Evolutionary conservation across 2,113 vertebrate species (phyloP).

Genomic region (Oreochromis aureus): DNA sequence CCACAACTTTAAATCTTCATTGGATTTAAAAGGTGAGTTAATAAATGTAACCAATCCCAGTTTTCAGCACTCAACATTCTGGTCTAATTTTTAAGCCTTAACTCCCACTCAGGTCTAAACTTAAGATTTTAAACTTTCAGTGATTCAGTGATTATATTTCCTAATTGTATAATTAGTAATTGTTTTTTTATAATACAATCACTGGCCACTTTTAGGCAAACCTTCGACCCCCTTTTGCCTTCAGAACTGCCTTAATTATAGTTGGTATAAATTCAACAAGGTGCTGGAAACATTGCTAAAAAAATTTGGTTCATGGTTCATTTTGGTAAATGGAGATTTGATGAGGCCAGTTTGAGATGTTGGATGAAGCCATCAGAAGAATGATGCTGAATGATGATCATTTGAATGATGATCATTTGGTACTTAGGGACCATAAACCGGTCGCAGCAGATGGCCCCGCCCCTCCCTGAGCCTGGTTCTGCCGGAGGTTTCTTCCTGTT

Average conservation of each 20-base stretch:
- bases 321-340: not conserved
- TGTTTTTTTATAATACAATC: not conserved
- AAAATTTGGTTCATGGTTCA: not conserved
- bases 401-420: not conserved
- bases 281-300: not conserved
- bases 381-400: not conserved
- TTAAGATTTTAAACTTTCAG: not conserved
- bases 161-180: not conserved
- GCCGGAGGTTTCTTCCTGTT: too few species aligned
- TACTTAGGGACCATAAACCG: not conserved
- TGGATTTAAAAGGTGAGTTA: not conserved
- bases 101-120: not conserved
- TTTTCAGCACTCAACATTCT: not conserved
- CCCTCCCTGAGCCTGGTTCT: too few species aligned
- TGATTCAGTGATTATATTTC: not conserved
- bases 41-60: not conserved
- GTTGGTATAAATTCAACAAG: not conserved
- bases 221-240: not conserved
- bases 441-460: too few species aligned
- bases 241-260: not conserved
- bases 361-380: not conserved
- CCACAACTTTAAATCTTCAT: not conserved
- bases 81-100: not conserved
- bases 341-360: not conserved
- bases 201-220: not conserved